These are phyloP conservation scores for Daktulosphaira vitifoliae DNA, from an alignment of 1,140 invertebrate species.

Conservation along the genomic window DNA sequence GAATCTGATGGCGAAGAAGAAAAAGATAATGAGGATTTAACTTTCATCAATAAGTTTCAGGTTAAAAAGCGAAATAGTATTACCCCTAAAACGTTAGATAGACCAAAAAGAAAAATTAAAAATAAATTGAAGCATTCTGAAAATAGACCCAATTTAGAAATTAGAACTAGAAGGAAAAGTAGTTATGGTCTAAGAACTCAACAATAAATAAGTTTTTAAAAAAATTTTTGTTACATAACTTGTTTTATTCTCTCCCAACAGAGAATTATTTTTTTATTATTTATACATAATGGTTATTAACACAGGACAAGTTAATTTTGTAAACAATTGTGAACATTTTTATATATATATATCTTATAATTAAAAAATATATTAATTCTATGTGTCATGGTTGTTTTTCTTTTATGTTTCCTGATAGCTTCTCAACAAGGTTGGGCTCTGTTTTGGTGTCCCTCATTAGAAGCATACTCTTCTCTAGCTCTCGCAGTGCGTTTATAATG, in stretches of 20 bases:
- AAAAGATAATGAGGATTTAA: slow-evolving; percentile 52
- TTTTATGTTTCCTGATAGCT: slow-evolving; percentile 33
- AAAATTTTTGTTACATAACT: neutral
- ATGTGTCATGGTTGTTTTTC: slow-evolving; percentile 32
- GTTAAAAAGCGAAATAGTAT: slow-evolving; percentile 29
- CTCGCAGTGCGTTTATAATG: slow-evolving; percentile 32
- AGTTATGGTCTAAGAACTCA: slow-evolving; percentile 26
- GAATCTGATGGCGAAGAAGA: slow-evolving; percentile 47
- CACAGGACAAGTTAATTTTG: slow-evolving; percentile 27
- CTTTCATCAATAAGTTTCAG: slow-evolving; percentile 45
- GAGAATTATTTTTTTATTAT: slow-evolving; percentile 18
- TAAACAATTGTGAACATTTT: slow-evolving; percentile 30
- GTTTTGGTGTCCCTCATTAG: slow-evolving; percentile 51
- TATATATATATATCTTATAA: slow-evolving; percentile 12
- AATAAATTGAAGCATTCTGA: neutral
- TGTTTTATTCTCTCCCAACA: slow-evolving; percentile 28
- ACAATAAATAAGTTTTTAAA: slow-evolving; percentile 9
- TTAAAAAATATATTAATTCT: slow-evolving; percentile 25
- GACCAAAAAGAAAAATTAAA: neutral
- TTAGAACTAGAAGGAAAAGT: slow-evolving; percentile 5
- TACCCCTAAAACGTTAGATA: slow-evolving; percentile 10
- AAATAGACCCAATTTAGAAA: neutral
- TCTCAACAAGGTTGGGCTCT: slow-evolving; percentile 49
- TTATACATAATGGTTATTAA: slow-evolving; percentile 13
- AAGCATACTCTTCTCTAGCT: slow-evolving; percentile 33